Evolutionary conservation across 2,888 invertebrate species (phyloP), one percentile per base, ranked within the genome.

Genomic region (Dicranocentrus wangi): DNA sequence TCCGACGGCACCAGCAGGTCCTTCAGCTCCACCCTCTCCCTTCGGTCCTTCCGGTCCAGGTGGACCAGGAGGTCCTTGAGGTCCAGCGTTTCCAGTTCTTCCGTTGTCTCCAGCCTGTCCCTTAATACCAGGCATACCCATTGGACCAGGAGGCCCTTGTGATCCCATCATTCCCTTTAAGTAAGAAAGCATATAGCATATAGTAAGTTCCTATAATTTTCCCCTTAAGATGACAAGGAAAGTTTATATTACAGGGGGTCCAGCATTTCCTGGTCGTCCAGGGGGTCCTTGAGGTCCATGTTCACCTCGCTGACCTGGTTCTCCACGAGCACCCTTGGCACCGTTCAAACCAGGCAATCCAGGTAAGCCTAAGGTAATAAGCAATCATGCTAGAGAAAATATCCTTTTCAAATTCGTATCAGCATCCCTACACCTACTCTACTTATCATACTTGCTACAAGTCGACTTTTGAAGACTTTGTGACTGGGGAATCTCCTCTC

Each of bases 241-340:
- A n/a, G n/a, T n/a, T n/a, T n/a, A n/a, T n/a, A n/a, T 89, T 90
- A 94, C 94, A 79, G 92, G 90, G 81, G 91, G 90, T 84, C 95
- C 95, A 70, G 92, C 89, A 88, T 93, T 93, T 87, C 95, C 95
- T 1, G 93, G 93, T 84, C 94, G 89, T 78, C 95, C 95, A 8
- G 93, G 93, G 25, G 93, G 91, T n/a, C 95, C 95, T 89, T 92
- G 91, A 72, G 93, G 90, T 23, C 95, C 95, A 39, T 90, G 87
- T 86, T 94, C 94, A 71, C 95, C 95, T 88, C 94, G 91, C n/a
- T 90, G 88, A 7, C 95, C 95, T 53, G 92, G 89, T 88, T 94
- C 94, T 21, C 95, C 95, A 82, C 94, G 90, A 8, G 91, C 91
- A 21, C 95, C 95, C 88, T 94, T 94, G 0, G 92, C 90, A 32